Evolutionary conservation across 2,113 vertebrate genomes (phyloP).

Genomic region (Motacilla alba): DNA sequence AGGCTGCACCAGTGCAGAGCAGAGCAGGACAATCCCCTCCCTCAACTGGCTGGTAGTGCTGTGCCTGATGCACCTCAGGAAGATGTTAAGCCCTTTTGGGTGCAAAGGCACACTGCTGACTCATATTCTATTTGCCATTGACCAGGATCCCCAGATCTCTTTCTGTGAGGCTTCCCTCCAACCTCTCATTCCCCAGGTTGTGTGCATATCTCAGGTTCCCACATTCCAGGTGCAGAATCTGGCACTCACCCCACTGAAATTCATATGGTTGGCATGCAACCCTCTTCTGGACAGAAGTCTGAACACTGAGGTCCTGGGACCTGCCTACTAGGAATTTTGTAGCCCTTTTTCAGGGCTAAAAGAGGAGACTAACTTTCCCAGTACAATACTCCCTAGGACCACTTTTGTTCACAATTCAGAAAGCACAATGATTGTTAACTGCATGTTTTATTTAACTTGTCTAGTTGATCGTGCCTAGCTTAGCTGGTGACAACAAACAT

Average conservation of each 20-base stretch:
- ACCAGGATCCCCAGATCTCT: neutral
- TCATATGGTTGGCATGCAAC: rapidly evolving
- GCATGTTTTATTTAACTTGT: neutral
- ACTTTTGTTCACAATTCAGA: neutral
- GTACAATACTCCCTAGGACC: neutral
- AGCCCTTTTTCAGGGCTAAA: neutral
- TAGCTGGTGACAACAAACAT: neutral
- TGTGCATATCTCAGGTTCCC: rapidly evolving
- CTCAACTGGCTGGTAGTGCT: neutral
- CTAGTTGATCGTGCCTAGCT: neutral
- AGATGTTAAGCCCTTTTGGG: neutral
- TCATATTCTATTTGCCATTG: neutral
- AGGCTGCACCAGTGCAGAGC: neutral
- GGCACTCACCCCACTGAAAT: no score
- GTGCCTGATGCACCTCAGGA: neutral
- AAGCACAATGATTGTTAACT: neutral
- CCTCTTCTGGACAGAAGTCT: neutral
- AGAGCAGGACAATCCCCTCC: neutral
- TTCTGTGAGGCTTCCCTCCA: neutral
- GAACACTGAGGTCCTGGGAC: neutral
- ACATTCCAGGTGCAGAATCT: neutral
- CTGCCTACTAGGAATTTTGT: neutral
- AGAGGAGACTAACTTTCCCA: neutral
- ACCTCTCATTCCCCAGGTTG: neutral
- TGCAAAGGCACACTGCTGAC: neutral